Evolutionary conservation across 2,888 invertebrate genomes (phyloP).

Genomic region (Drosophila percnosoma): DNA sequence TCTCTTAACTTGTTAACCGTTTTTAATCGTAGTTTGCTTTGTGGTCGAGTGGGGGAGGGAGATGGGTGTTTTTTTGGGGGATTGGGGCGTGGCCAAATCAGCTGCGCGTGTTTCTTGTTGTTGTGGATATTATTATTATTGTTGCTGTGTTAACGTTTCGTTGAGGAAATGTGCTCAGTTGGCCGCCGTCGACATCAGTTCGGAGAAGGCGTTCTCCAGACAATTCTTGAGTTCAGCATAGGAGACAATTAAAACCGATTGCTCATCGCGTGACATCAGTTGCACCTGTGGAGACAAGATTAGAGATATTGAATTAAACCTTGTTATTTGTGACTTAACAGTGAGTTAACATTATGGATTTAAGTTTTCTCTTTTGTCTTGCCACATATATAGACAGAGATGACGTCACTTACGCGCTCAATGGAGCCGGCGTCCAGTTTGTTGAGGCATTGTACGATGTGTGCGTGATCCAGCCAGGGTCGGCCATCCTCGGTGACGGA

Average conservation of each 20-base stretch:
- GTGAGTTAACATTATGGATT: background rate
- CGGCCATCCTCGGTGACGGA: conserved; percentile 95
- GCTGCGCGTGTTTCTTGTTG: conserved; percentile 66
- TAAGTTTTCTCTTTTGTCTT: background rate
- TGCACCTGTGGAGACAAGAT: conserved; percentile 88
- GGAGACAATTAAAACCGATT: conserved; percentile 97
- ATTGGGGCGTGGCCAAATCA: conserved; percentile 41
- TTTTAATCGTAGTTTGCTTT: conserved; percentile 69
- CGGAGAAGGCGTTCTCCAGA: conserved; percentile 95
- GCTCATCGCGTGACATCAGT: conserved; percentile 97
- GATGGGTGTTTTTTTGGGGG: conserved; percentile 1
- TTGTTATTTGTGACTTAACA: background rate
- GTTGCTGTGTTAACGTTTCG: conserved; percentile 46
- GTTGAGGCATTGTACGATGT: conserved; percentile 96
- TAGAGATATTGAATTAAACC: background rate
- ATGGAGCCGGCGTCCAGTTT: conserved; percentile 93
- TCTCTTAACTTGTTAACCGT: conserved; percentile 60
- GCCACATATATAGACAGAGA: background rate
- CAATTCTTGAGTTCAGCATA: conserved; percentile 98
- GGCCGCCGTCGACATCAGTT: conserved; percentile 86
- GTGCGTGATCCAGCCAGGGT: conserved; percentile 98
- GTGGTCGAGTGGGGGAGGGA: conserved; percentile 57
- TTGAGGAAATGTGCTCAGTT: conserved; percentile 70
- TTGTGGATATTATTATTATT: conserved; percentile 35
- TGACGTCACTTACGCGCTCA: conserved; percentile 88